Evolutionary conservation across 2,113 vertebrate species (phyloP).

Genomic region (Muscicapa adusta): DNA sequence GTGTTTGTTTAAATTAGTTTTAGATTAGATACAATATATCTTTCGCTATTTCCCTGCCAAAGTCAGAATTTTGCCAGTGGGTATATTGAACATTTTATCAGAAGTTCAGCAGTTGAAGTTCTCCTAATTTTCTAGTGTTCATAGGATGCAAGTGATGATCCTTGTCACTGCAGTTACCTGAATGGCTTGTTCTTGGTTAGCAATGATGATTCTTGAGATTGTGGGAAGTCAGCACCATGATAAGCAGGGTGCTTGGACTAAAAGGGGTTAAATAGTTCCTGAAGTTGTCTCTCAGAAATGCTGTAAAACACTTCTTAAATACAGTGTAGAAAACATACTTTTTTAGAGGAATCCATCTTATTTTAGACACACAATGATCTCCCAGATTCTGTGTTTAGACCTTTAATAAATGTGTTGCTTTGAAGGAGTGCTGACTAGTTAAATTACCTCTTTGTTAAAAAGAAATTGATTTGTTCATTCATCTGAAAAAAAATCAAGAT

Average conservation of each 20-base stretch:
- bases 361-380: background rate
- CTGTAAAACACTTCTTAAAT: background rate
- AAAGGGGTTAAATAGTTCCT: background rate
- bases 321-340: background rate
- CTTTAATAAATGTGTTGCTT: background rate
- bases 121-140: background rate
- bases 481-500: slow-evolving; percentile 31
- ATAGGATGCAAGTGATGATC: background rate
- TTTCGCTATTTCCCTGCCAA: background rate
- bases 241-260: background rate
- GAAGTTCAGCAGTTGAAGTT: background rate
- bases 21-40: background rate
- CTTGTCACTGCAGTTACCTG: background rate
- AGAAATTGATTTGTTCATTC: slow-evolving; percentile 29
- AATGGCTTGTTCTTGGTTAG: background rate
- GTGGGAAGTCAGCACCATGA: background rate
- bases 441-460: slow-evolving; percentile 44
- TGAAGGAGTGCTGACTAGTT: slow-evolving; percentile 36
- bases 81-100: background rate
- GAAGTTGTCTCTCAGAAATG: background rate
- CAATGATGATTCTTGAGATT: background rate
- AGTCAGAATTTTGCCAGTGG: background rate
- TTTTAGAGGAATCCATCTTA: background rate
- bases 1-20: background rate
- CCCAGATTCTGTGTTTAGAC: background rate